Evolutionary conservation across 2,888 invertebrate genomes (phyloP).

Genomic region (Drosophila pseudotakahashii): DNA sequence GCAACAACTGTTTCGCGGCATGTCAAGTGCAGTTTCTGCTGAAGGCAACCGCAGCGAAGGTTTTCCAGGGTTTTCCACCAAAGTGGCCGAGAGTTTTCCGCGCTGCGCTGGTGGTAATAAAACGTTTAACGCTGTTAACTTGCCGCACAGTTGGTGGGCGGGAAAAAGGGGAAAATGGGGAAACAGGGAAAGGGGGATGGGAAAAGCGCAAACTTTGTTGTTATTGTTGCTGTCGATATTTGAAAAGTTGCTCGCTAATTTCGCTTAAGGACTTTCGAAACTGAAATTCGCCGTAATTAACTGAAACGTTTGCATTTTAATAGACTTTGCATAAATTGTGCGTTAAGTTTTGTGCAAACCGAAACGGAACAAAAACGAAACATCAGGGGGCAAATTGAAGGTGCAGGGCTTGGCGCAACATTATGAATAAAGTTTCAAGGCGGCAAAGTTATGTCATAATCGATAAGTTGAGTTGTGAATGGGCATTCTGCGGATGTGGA

Average conservation of each 20-base stretch:
- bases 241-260: constrained; percentile 75
- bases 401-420: constrained; percentile 34
- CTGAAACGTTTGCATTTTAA: constrained; percentile 63
- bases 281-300: constrained; percentile 72
- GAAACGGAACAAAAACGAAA: neutral
- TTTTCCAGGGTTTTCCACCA: constrained; percentile 11
- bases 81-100: constrained; percentile 34
- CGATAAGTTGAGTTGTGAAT: constrained; percentile 52
- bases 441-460: constrained; percentile 54
- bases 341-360: constrained; percentile 38
- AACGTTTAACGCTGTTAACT: constrained; percentile 55
- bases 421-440: constrained; percentile 61
- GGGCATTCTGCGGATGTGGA: constrained; percentile 13
- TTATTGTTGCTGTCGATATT: constrained; percentile 67
- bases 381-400: neutral
- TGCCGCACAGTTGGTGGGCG: constrained; percentile 14
- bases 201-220: constrained; percentile 53
- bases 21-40: constrained; percentile 43
- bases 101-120: constrained; percentile 49
- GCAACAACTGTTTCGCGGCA: neutral
- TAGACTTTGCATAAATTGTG: constrained; percentile 57
- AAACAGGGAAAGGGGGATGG: neutral
- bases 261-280: constrained; percentile 62
- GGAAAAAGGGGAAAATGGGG: neutral
- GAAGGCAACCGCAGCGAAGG: constrained; percentile 17